phyloP scores from a whole-genome alignment of 2,113 vertebrate genomes.

The Pterocles gutturalis region DNA sequence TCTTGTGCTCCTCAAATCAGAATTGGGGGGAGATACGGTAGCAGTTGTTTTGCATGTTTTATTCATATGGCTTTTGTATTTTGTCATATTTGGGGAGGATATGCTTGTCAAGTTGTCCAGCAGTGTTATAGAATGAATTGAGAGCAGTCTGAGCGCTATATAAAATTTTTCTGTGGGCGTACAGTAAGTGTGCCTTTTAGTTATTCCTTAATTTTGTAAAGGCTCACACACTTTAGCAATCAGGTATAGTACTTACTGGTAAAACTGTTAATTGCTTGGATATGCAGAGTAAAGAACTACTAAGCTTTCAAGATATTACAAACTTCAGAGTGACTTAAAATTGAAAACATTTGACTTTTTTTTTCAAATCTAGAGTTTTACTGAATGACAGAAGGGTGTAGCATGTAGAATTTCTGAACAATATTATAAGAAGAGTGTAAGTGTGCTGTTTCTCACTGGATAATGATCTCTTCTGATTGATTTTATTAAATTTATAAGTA shows the following conservation, averaged over 20 bases:
- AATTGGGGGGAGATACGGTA: neutral
- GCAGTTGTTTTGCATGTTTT: neutral
- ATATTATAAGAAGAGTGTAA: neutral
- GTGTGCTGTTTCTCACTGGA: neutral
- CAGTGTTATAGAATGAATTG: neutral
- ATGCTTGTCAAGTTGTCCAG: neutral
- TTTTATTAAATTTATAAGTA: neutral
- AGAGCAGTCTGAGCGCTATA: neutral
- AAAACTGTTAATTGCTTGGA: neutral
- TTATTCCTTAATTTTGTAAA: neutral
- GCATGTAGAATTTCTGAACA: neutral
- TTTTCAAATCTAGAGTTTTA: neutral
- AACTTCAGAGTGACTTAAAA: neutral
- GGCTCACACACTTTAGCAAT: neutral
- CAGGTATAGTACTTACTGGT: neutral
- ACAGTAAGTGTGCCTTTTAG: neutral
- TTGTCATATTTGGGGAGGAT: neutral
- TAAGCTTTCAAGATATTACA: neutral
- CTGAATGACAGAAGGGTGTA: neutral
- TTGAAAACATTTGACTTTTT: neutral
- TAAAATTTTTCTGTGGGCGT: neutral
- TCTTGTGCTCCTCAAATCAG: neutral
- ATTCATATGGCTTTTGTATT: neutral
- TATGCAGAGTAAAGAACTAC: neutral
- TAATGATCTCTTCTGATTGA: neutral